A percentile compares a stretch with the other conserved stretches of the same genome.
These are phyloP conservation scores for Tauraco hartlaubi DNA, from an alignment of 2,797 vertebrate genomes.

Conservation along the genomic window DNA sequence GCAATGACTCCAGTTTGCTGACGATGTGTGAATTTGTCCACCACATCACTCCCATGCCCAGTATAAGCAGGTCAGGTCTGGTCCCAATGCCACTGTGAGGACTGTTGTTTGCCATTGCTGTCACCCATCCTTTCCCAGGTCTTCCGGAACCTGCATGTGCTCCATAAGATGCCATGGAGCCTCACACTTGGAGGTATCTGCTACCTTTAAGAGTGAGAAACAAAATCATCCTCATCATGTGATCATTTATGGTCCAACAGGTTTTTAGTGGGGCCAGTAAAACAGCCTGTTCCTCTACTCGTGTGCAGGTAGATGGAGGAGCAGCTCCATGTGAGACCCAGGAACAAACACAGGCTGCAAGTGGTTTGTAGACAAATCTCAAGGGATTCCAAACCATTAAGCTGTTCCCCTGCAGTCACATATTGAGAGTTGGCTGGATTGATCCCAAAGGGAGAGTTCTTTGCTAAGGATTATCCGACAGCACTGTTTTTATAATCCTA, in stretches of 20 bases:
- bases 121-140: background rate
- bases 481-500: background rate
- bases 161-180: accelerated
- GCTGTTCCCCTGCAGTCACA: background rate
- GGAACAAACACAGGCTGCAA: background rate
- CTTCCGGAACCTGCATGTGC: background rate
- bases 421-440: background rate
- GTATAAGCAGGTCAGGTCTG: background rate
- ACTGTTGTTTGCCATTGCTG: background rate
- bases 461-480: background rate
- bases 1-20: background rate
- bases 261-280: background rate
- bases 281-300: background rate
- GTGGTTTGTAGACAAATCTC: background rate
- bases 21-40: background rate
- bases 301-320: background rate
- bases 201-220: background rate
- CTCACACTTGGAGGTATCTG: background rate
- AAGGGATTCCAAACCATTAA: background rate
- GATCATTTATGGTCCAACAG: background rate
- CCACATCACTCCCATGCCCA: background rate
- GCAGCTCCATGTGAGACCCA: background rate
- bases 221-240: background rate
- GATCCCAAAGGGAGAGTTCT: background rate
- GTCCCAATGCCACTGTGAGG: background rate